Percentiles rank a stretch among this genome's conserved stretches.
Conservation (phyloP, 1,140 invertebrate species). For the Pseudachorutes palmiensis region DNA sequence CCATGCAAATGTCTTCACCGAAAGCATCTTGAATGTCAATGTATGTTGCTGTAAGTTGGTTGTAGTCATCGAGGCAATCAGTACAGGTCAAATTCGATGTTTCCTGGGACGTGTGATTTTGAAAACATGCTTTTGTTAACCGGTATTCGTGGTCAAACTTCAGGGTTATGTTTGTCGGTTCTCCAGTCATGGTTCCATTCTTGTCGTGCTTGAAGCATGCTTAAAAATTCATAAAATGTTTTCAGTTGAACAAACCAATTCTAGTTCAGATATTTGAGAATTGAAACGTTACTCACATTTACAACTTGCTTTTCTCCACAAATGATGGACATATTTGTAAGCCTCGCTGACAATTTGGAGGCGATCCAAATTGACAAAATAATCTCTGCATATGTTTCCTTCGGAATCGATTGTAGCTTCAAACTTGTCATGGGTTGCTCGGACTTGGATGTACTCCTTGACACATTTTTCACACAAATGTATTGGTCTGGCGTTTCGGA, state of each 20-base stretch:
- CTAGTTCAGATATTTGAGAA: not conserved
- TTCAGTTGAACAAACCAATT: not conserved
- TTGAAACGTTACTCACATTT: slow-evolving; percentile 27
- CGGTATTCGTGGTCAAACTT: slow-evolving; percentile 23
- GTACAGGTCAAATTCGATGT: slow-evolving; percentile 20
- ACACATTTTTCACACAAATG: slow-evolving; percentile 32
- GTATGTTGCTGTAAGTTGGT: slow-evolving; percentile 28
- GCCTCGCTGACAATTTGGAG: slow-evolving; percentile 29
- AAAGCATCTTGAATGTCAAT: slow-evolving; percentile 24
- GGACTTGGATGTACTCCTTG: slow-evolving; percentile 20
- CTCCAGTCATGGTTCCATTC: slow-evolving; percentile 19
- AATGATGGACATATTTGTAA: slow-evolving; percentile 26
- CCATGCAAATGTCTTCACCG: slow-evolving; percentile 34
- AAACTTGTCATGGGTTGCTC: slow-evolving; percentile 25
- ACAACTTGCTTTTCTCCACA: slow-evolving; percentile 35
- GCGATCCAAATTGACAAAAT: slow-evolving; percentile 32
- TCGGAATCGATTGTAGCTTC: slow-evolving; percentile 27
- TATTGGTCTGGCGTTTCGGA: slow-evolving; percentile 34
- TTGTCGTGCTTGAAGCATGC: slow-evolving; percentile 17
- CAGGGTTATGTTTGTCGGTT: slow-evolving; percentile 14
- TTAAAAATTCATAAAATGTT: slow-evolving; percentile 10
- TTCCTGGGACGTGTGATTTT: not conserved
- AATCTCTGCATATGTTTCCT: slow-evolving; percentile 31
- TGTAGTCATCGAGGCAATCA: slow-evolving; percentile 23
- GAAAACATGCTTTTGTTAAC: slow-evolving; percentile 21